Conservation (phyloP, 2,113 vertebrate genomes). For the Xiphorhynchus elegans region DNA sequence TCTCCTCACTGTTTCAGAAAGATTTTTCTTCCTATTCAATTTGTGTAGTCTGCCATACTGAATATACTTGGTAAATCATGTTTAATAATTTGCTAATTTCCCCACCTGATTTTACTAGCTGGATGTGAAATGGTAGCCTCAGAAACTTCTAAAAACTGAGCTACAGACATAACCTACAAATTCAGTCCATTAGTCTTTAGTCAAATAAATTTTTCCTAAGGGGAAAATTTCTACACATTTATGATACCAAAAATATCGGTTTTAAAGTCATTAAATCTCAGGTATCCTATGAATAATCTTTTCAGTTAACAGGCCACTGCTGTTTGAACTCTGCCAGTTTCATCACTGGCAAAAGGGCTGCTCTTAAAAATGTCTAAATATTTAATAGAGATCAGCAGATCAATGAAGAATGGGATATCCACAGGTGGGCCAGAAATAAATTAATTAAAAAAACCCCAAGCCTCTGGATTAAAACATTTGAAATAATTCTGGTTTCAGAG, state of each 20-base stretch:
- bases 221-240: neutral
- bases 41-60: neutral
- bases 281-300: neutral
- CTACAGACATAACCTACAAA: neutral
- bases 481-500: neutral
- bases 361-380: slow-evolving; percentile 1
- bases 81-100: slow-evolving; percentile 17
- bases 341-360: neutral
- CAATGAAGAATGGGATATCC: neutral
- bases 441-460: neutral
- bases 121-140: neutral
- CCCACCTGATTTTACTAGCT: neutral
- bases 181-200: neutral
- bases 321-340: neutral
- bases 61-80: neutral
- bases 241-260: neutral
- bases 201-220: neutral
- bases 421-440: neutral
- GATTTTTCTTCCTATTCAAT: neutral
- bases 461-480: neutral
- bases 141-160: neutral
- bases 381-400: neutral
- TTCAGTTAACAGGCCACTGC: neutral
- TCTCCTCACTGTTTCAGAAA: neutral
- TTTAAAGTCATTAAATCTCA: neutral